phyloP scores from a whole-genome alignment of 2,797 vertebrate species.

The Cirrhinus mrigala region DNA sequence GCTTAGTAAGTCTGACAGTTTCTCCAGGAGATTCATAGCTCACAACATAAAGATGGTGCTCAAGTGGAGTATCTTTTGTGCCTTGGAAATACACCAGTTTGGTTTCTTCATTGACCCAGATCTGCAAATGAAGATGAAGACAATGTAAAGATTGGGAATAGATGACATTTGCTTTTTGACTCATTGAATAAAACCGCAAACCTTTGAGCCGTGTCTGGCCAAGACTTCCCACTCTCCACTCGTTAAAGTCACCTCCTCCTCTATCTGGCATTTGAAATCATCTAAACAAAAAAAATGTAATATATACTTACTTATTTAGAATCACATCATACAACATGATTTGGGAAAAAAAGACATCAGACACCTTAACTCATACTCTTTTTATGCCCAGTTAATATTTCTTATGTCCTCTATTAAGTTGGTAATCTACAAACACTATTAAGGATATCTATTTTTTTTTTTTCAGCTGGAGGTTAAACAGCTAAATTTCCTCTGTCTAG shows the following conservation, averaged over 20 bases:
- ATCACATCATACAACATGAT: too few species aligned
- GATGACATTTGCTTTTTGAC: not conserved
- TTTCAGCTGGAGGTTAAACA: too few species aligned
- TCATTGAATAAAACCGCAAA: constrained; percentile 58
- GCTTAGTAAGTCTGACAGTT: constrained; percentile 83
- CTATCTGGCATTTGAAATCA: constrained; percentile 84
- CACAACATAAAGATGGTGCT: constrained; percentile 87
- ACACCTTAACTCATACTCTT: too few species aligned
- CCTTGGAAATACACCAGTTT: constrained; percentile 89
- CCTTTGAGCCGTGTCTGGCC: constrained; percentile 87
- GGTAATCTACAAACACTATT: too few species aligned
- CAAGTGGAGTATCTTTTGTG: constrained; percentile 85
- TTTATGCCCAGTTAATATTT: too few species aligned
- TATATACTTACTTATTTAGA: too few species aligned
- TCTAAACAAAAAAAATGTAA: constrained; percentile 71
- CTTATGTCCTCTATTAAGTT: too few species aligned
- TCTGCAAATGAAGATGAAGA: constrained; percentile 67
- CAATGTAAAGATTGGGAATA: not conserved
- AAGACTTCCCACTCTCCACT: constrained; percentile 90
- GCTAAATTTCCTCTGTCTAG: too few species aligned
- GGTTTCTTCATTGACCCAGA: constrained; percentile 87
- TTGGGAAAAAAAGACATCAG: too few species aligned
- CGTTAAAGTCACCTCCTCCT: constrained; percentile 84
- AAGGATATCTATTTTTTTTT: too few species aligned
- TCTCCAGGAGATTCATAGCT: constrained; percentile 83